These are phyloP conservation scores for Neogobius melanostomus DNA, from an alignment of 2,113 vertebrate genomes.

Conservation along the genomic window DNA sequence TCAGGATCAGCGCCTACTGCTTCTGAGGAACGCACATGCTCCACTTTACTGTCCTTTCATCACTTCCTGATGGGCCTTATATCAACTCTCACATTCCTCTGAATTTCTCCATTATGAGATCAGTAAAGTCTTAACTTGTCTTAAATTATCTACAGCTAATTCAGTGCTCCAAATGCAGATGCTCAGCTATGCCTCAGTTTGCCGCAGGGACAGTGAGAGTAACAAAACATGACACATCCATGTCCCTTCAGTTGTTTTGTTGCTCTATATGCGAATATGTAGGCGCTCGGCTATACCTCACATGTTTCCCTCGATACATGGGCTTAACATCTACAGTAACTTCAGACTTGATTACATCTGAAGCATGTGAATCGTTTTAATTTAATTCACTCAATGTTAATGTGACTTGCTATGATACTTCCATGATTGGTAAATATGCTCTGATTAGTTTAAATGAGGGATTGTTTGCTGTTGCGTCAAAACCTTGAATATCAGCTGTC, in stretches of 20 bases:
- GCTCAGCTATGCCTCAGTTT: neutral
- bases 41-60: neutral
- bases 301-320: neutral
- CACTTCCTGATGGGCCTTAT: neutral
- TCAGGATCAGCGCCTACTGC: slow-evolving; percentile 8
- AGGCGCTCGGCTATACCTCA: neutral
- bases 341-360: neutral
- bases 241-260: neutral
- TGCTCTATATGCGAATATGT: neutral
- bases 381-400: neutral
- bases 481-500: neutral
- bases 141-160: neutral
- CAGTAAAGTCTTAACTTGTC: too few relatives aligned
- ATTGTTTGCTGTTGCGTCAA: neutral
- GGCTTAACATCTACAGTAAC: neutral
- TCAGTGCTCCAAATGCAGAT: neutral
- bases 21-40: slow-evolving; percentile 29
- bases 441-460: neutral
- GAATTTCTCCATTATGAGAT: neutral
- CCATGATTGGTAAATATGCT: neutral
- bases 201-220: neutral
- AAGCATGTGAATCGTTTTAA: neutral
- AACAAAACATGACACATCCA: too few relatives aligned
- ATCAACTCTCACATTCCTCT: neutral
- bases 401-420: neutral